These are phyloP conservation scores for Lampris incognitus DNA, from an alignment of 2,113 vertebrate genomes.

Conservation along the genomic window DNA sequence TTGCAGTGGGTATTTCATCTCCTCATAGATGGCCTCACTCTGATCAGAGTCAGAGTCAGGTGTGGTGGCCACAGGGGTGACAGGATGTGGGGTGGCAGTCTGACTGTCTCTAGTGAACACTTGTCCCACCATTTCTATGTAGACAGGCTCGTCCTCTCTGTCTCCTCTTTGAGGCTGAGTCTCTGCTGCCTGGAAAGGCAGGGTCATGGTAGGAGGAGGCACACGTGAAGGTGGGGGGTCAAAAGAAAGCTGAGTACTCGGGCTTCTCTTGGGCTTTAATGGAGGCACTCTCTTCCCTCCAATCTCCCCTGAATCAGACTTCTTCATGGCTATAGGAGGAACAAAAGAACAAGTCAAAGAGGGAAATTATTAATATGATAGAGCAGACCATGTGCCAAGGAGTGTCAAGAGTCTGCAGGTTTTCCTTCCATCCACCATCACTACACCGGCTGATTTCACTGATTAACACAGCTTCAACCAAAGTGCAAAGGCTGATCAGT, in stretches of 20 bases:
- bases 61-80: conserved; percentile 79
- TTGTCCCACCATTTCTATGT: conserved; percentile 95
- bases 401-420: no score
- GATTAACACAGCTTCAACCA: no score
- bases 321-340: conserved; percentile 81
- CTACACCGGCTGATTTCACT: no score
- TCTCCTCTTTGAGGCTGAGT: conserved; percentile 68
- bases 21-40: conserved; percentile 93
- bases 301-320: conserved; percentile 84
- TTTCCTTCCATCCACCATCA: no score
- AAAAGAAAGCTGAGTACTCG: conserved; percentile 90
- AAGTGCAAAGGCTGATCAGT: no score
- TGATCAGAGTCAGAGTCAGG: conserved; percentile 91
- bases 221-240: conserved; percentile 74
- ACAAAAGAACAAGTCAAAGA: conserved; percentile 38
- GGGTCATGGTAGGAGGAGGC: conserved; percentile 74
- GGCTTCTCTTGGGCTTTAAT: conserved; percentile 90
- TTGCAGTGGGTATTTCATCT: conserved; percentile 90
- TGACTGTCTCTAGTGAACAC: conserved; percentile 85
- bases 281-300: conserved; percentile 87
- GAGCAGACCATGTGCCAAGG: no score
- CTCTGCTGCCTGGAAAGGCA: conserved; percentile 75
- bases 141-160: conserved; percentile 89
- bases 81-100: conserved; percentile 79
- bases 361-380: not conserved